phyloP scores from a whole-genome alignment of 2,888 invertebrate genomes.

The Hirtodrosophila duncani region DNA sequence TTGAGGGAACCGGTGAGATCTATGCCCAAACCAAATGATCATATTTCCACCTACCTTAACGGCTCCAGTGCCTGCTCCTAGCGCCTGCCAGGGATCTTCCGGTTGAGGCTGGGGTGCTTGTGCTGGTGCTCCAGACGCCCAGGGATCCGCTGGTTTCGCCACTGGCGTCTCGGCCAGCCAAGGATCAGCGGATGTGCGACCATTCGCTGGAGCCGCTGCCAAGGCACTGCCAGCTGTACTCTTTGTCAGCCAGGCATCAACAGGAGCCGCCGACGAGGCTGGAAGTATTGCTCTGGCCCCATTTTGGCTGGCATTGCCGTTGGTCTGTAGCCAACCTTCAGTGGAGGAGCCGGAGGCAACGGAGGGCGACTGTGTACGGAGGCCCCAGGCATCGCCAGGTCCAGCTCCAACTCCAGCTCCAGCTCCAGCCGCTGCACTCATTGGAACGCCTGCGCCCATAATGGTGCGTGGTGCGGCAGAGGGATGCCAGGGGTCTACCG shows the following conservation, averaged over 20 bases:
- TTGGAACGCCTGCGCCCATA: slow-evolving; percentile 63
- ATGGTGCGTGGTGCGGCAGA: slow-evolving; percentile 61
- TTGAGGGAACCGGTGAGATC: not conserved
- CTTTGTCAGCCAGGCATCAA: slow-evolving; percentile 75
- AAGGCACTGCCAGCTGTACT: slow-evolving; percentile 40
- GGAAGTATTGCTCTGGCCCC: slow-evolving; percentile 48
- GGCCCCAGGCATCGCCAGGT: slow-evolving; percentile 70
- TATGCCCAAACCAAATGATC: not conserved
- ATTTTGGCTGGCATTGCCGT: slow-evolving; percentile 62
- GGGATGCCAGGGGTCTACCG: slow-evolving; percentile 77
- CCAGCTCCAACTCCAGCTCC: slow-evolving; percentile 29
- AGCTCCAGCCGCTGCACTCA: slow-evolving; percentile 40
- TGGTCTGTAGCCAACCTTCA: slow-evolving; percentile 78
- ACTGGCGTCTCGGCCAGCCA: slow-evolving; percentile 68
- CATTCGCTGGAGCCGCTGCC: slow-evolving; percentile 47
- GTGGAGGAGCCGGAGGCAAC: slow-evolving; percentile 77
- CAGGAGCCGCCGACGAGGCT: slow-evolving; percentile 29
- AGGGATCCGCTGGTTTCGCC: slow-evolving; percentile 47
- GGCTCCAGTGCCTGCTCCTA: slow-evolving; percentile 74
- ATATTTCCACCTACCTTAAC: slow-evolving; percentile 56
- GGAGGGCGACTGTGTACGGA: slow-evolving; percentile 77
- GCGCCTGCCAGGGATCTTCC: slow-evolving; percentile 82
- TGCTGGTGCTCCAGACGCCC: slow-evolving; percentile 66
- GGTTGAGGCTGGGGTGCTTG: slow-evolving; percentile 45
- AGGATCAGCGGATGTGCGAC: slow-evolving; percentile 63